Evolutionary conservation across 2,888 invertebrate genomes (phyloP).

Genomic region (Helicoverpa assulta): DNA sequence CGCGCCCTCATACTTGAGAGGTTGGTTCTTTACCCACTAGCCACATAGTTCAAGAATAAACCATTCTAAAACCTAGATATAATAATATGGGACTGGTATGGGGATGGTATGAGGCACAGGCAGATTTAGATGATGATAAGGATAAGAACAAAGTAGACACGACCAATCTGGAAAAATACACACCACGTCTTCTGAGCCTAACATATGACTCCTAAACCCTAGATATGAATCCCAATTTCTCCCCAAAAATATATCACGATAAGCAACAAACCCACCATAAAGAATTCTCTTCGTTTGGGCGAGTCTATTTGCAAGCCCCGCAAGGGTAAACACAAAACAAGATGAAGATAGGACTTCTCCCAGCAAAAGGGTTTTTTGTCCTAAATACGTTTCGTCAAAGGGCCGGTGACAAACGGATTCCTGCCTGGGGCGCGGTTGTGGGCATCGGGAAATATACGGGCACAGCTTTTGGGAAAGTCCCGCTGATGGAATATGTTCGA

Average conservation of each 20-base stretch:
- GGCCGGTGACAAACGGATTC: constrained; percentile 83
- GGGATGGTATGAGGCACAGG: no score
- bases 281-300: constrained; percentile 44
- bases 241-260: not conserved
- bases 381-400: constrained; percentile 84
- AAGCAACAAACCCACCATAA: constrained; percentile 49
- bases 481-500: not conserved
- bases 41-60: no score
- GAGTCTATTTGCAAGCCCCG: constrained; percentile 72
- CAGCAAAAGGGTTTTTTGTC: constrained; percentile 77
- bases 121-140: no score
- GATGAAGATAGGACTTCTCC: constrained; percentile 78
- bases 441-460: constrained; percentile 60
- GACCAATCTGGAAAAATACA: no score
- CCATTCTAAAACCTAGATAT: no score
- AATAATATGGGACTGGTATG: no score
- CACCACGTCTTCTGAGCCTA: not conserved
- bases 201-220: not conserved
- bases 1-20: no score
- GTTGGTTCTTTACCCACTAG: no score
- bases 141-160: no score
- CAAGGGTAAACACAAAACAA: constrained; percentile 76
- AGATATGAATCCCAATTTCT: constrained; percentile 1
- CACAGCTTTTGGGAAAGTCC: not conserved
- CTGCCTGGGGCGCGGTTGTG: constrained; percentile 73